These are phyloP conservation scores for Goniozus legneri DNA, from an alignment of 1,140 invertebrate genomes.

Conservation along the genomic window DNA sequence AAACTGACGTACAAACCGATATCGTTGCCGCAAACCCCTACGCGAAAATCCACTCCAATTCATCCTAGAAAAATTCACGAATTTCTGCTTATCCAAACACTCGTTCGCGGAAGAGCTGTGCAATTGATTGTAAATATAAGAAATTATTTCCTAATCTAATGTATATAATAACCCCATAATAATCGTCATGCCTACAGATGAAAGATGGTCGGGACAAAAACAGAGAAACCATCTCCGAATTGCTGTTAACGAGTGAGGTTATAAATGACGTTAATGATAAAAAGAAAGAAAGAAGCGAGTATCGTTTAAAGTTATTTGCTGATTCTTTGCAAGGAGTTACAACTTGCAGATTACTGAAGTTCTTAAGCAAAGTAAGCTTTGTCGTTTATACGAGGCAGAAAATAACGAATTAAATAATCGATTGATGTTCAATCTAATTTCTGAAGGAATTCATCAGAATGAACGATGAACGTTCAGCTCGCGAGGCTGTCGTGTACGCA, in stretches of 20 bases:
- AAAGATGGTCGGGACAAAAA: constrained; percentile 65
- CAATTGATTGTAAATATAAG: constrained; percentile 61
- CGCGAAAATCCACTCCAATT: too few relatives aligned
- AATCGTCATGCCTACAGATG: constrained; percentile 57
- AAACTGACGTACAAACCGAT: constrained; percentile 41
- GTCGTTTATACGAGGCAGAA: background rate
- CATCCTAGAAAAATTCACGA: constrained; percentile 47
- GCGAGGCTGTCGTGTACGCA: too few relatives aligned
- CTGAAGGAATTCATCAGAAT: constrained; percentile 65
- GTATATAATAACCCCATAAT: background rate
- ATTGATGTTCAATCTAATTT: constrained; percentile 4
- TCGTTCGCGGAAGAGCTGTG: constrained; percentile 65
- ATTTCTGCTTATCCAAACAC: constrained; percentile 62
- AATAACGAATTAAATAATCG: constrained; percentile 1
- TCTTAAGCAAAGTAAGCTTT: constrained; percentile 59
- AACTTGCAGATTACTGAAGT: constrained; percentile 65
- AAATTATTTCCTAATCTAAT: background rate
- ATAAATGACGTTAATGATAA: constrained; percentile 48
- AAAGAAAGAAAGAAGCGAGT: constrained; percentile 49
- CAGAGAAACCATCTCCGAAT: constrained; percentile 65
- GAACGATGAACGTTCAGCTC: constrained; percentile 68
- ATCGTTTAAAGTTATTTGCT: constrained; percentile 53
- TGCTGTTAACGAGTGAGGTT: constrained; percentile 58
- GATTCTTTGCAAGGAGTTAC: constrained; percentile 63
- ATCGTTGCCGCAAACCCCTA: constrained; percentile 57